Evolutionary conservation across 2,113 vertebrate genomes (phyloP).

Genomic region (Trichomycterus rosablanca): DNA sequence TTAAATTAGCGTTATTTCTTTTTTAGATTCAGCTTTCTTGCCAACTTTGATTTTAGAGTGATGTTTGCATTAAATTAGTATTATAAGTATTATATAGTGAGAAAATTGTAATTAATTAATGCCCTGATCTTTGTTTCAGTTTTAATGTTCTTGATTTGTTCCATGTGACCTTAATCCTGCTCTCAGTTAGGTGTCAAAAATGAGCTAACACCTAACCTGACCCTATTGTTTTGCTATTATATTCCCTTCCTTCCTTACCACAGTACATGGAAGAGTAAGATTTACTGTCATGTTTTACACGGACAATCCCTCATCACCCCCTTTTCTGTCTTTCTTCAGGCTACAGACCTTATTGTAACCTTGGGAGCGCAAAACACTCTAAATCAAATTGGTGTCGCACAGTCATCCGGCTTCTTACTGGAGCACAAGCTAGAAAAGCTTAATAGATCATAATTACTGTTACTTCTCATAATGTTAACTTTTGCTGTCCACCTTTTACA

Average conservation of each 20-base stretch:
- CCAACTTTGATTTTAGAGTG: no score
- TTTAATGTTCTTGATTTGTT: constrained; percentile 14
- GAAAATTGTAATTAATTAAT: background rate
- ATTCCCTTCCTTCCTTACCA: constrained; percentile 40
- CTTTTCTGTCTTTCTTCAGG: constrained; percentile 27
- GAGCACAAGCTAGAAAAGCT: constrained; percentile 47
- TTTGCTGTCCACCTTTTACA: constrained; percentile 29
- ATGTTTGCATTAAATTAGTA: no score
- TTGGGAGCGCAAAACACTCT: constrained; percentile 48
- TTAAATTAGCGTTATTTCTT: no score
- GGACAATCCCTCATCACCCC: constrained; percentile 6
- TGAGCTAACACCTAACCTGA: constrained; percentile 2
- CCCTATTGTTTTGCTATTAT: constrained; percentile 43
- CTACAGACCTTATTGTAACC: constrained; percentile 44
- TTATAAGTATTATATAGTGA: no score
- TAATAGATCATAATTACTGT: constrained; percentile 69
- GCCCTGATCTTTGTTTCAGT: constrained; percentile 1
- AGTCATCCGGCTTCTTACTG: constrained; percentile 63
- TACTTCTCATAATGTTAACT: constrained; percentile 64
- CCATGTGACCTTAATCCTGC: background rate
- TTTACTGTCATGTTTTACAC: constrained; percentile 22
- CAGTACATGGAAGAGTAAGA: constrained; percentile 15
- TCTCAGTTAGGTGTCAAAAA: background rate
- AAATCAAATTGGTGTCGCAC: constrained; percentile 53
- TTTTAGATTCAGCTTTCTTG: no score